phyloP scores from a whole-genome alignment of 2,797 vertebrate species.

The Petrocephalus schoutedeni region DNA sequence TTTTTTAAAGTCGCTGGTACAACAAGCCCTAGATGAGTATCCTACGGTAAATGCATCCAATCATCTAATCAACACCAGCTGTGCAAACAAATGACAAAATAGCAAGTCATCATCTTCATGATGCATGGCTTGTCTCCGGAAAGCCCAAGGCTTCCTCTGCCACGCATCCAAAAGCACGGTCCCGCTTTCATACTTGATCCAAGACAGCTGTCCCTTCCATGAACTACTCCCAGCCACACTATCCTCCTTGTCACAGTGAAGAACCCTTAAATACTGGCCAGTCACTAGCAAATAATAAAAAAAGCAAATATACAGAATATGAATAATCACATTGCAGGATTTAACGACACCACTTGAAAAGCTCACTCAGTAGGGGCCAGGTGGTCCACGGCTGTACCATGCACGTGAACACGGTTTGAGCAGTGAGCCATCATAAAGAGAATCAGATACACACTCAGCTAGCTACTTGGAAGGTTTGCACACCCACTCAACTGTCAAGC shows the following conservation, averaged over 20 bases:
- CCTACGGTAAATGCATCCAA: neutral
- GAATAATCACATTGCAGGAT: neutral
- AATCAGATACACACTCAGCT: no score
- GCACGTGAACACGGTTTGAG: no score
- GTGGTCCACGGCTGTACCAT: no score
- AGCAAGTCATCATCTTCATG: conserved; percentile 8
- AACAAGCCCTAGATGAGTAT: neutral
- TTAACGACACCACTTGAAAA: no score
- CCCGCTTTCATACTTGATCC: neutral
- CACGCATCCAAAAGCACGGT: neutral
- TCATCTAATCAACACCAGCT: neutral
- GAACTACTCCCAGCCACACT: neutral
- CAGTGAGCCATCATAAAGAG: no score
- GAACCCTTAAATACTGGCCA: neutral
- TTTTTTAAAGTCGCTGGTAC: neutral
- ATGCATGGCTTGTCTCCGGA: neutral
- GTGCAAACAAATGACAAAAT: conserved; percentile 1
- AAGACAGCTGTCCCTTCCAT: neutral
- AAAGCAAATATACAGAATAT: neutral
- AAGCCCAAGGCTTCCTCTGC: neutral
- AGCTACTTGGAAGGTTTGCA: no score
- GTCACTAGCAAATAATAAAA: conserved; percentile 6
- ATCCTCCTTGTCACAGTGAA: neutral
- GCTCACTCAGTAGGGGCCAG: no score
- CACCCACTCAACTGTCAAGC: no score